A percentile compares a stretch with the other conserved stretches of the same genome.
phyloP scores from a whole-genome alignment of 2,113 vertebrate genomes.

The Mionectes macconnelli region DNA sequence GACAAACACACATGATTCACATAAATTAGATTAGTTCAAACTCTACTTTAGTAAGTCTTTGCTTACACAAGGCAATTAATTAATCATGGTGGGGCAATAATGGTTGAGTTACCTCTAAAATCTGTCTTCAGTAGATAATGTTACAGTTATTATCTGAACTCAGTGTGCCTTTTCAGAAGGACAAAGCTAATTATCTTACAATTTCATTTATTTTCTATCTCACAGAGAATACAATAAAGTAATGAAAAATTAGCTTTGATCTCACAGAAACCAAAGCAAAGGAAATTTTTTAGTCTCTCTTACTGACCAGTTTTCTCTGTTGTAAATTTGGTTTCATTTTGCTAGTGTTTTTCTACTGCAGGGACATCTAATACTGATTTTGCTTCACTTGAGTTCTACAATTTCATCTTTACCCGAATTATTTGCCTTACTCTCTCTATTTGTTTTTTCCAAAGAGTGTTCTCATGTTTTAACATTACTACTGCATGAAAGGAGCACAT shows the following conservation, averaged over 20 bases:
- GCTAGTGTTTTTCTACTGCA: not conserved
- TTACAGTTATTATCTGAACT: not conserved
- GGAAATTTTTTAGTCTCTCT: not conserved
- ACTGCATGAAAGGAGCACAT: not conserved
- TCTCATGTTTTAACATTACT: not conserved
- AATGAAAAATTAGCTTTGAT: not conserved
- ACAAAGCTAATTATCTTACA: not conserved
- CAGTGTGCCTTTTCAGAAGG: not conserved
- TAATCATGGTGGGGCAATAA: not conserved
- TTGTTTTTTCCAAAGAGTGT: not conserved
- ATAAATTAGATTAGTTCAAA: not conserved
- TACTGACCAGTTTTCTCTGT: not conserved
- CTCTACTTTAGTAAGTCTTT: not conserved
- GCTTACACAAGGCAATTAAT: not conserved
- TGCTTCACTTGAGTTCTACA: not conserved
- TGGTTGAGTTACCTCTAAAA: not conserved
- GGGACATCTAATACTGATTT: not conserved
- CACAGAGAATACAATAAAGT: not conserved
- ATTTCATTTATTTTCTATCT: slow-evolving; percentile 2
- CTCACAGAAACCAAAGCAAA: not conserved
- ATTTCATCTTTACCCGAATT: not conserved
- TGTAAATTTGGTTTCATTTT: not conserved
- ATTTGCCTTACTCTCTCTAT: not conserved
- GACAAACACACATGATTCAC: not conserved
- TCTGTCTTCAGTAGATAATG: not conserved